phyloP scores from a whole-genome alignment of 92 coral and sea anemone species.

The Parazoanthus darwini region DNA sequence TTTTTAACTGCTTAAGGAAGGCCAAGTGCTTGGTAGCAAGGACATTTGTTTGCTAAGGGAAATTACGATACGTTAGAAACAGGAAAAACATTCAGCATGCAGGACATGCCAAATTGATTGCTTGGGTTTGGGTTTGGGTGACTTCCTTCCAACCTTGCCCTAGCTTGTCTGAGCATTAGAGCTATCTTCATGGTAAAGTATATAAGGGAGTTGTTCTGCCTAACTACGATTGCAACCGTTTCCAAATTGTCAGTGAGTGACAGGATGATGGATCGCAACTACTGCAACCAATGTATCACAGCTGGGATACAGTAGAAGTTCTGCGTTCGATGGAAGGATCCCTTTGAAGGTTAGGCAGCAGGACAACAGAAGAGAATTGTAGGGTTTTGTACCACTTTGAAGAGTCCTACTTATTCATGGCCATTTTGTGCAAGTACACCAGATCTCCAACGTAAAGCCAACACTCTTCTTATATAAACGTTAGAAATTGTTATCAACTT shows the following conservation, averaged over 20 bases:
- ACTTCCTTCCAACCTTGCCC: constrained; percentile 46
- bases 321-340: constrained; percentile 40
- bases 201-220: constrained; percentile 44
- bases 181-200: constrained; percentile 29
- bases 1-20: too few relatives aligned
- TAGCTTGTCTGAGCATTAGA: constrained; percentile 25
- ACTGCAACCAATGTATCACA: constrained; percentile 36
- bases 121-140: background rate
- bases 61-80: too few relatives aligned
- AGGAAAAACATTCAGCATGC: background rate
- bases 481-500: too few relatives aligned
- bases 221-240: constrained; percentile 39
- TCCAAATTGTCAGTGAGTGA: constrained; percentile 28
- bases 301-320: constrained; percentile 43
- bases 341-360: constrained; percentile 39
- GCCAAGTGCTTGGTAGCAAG: too few relatives aligned
- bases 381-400: constrained; percentile 38
- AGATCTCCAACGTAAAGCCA: background rate
- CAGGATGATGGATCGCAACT: constrained; percentile 23
- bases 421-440: constrained; percentile 38
- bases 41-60: too few relatives aligned
- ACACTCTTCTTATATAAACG: too few relatives aligned
- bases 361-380: constrained; percentile 26
- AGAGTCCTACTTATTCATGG: constrained; percentile 23
- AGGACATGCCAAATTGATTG: background rate